These are phyloP conservation scores for Epizoanthus fatuus DNA, from an alignment of 92 coral and sea anemone genomes.

Conservation along the genomic window DNA sequence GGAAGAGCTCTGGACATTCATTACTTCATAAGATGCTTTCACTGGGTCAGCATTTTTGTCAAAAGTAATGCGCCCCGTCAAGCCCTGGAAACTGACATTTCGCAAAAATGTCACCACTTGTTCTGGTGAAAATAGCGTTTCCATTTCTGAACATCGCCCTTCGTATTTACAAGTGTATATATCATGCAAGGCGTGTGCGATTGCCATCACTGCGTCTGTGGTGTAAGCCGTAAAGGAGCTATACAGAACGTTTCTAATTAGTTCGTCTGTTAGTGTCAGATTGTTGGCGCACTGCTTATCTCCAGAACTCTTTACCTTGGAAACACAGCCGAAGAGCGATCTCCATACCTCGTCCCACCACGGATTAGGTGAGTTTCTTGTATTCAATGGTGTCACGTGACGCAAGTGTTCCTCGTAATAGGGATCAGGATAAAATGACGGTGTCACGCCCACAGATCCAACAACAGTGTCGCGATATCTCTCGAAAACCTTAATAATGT, in stretches of 20 bases:
- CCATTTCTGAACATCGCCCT: constrained; percentile 65
- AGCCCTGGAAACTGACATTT: constrained; percentile 75
- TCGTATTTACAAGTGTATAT: constrained; percentile 68
- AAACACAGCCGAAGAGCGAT: constrained; percentile 53
- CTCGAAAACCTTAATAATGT: constrained; percentile 70
- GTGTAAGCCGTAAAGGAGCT: constrained; percentile 81
- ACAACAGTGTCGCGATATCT: constrained; percentile 73
- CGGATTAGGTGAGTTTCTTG: constrained; percentile 37
- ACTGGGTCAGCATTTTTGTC: constrained; percentile 77
- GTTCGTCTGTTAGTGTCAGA: constrained; percentile 53
- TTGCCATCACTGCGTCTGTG: constrained; percentile 77
- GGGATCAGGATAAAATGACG: constrained; percentile 57
- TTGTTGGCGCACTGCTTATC: constrained; percentile 50
- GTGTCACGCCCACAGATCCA: constrained; percentile 74
- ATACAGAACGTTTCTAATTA: constrained; percentile 51
- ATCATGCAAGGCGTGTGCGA: constrained; percentile 76
- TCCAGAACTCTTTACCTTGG: background rate
- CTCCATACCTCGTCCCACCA: constrained; percentile 79
- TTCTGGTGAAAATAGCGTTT: constrained; percentile 57
- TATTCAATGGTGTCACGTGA: constrained; percentile 54
- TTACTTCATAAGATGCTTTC: constrained; percentile 74
- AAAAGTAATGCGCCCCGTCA: constrained; percentile 73
- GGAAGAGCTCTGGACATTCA: constrained; percentile 64
- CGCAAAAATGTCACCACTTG: constrained; percentile 64
- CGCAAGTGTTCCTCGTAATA: constrained; percentile 58